phyloP scores from a whole-genome alignment of 2,888 invertebrate species.

The Nineta flava region DNA sequence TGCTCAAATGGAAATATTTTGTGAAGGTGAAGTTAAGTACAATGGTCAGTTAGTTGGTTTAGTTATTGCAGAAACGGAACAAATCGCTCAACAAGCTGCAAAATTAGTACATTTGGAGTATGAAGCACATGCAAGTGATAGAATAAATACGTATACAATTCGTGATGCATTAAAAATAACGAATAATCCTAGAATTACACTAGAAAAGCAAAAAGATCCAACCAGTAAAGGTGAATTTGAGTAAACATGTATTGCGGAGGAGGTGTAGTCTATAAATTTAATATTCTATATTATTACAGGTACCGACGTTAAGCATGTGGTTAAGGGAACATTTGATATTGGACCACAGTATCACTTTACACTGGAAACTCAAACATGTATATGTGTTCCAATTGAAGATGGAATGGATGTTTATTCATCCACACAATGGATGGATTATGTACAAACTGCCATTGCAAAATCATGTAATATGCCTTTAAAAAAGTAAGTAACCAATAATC shows the following conservation, averaged over 20 bases:
- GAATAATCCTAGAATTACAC: constrained; percentile 26
- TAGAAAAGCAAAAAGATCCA: constrained; percentile 23
- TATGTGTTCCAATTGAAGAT: constrained; percentile 47
- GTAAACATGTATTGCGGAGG: no score
- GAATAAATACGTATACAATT: constrained; percentile 23
- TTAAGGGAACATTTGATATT: constrained; percentile 38
- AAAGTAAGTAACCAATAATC: constrained; percentile 35
- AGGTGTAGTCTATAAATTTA: no score
- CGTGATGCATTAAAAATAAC: constrained; percentile 34
- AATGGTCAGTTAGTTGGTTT: constrained; percentile 29
- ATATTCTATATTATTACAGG: constrained; percentile 14
- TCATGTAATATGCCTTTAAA: constrained; percentile 38
- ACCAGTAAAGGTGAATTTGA: constrained; percentile 19
- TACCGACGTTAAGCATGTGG: constrained; percentile 28
- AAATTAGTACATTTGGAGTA: constrained; percentile 17
- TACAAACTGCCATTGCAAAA: constrained; percentile 35
- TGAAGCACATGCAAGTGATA: neutral
- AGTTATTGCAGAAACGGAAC: constrained; percentile 23
- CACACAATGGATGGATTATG: constrained; percentile 46
- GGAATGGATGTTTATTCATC: constrained; percentile 45
- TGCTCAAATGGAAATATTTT: constrained; percentile 28
- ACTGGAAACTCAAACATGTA: constrained; percentile 57
- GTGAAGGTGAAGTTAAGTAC: constrained; percentile 18
- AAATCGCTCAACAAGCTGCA: constrained; percentile 19
- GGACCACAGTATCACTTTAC: constrained; percentile 59